Base-by-base conservation (phyloP, 2,113 vertebrate species). In the Pachyramphus minor region DNA sequence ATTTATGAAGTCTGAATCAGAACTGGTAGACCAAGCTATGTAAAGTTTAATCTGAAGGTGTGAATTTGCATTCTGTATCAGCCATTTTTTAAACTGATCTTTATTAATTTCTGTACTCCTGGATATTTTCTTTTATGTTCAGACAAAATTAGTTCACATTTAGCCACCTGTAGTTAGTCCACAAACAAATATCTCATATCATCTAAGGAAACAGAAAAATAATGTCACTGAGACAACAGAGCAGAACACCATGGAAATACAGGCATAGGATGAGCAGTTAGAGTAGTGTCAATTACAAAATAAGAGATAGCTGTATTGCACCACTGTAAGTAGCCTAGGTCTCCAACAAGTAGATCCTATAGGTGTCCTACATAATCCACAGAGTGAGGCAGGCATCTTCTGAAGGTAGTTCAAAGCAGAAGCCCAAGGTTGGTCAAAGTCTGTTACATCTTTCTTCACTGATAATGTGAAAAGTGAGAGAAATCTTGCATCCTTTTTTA, bases 21-120 rank as follows among this genome's bases (percentile, higher is more conserved):
- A 94, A 88, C 83, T 94, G 90, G 42, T 90, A 97, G 95, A 95
- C 91, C 23, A 95, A 91, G 59, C 90, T 75, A 63, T 59, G 24
- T 50, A 55, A 95, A 92, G 31, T 72, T 86, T 71, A 86, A 64
- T 67, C 59, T 52, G 85, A 85, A 90, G 59, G 75, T 91, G 55
- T 93, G 60, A 95, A 87, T 95, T 82, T 84, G 30, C 47, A 55
- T 93, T 83, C 50, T 59, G 3, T 37, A 83, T 56, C 62, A 83
- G 19, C 21, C 49, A 19, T 82, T 90, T 94, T 84, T n/a, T 86
- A 94, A 85, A 55, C 7, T 2, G 0, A 35, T 76, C 50, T 84
- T 49, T 76, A 52, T 35, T 71, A 79, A 52, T 37, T 80, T 84
- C 31, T 63, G 2, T 89, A 56, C 31, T 89, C 5, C 47, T 56